These are phyloP conservation scores for Tachina grossa DNA, from an alignment of 2,888 invertebrate species.

Conservation along the genomic window DNA sequence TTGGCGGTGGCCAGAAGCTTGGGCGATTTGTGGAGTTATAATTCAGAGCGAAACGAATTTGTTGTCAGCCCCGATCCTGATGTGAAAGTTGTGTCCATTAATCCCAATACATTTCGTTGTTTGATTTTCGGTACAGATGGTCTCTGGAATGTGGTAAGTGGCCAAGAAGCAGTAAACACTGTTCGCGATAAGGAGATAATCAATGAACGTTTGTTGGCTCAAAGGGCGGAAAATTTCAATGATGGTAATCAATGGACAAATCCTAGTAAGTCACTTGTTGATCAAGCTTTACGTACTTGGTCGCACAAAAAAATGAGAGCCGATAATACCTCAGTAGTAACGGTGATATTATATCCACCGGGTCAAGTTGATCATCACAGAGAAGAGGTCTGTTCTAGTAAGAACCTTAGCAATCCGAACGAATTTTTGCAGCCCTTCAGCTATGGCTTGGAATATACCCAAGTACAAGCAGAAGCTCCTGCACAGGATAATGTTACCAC, in stretches of 20 bases:
- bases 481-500: conserved; percentile 62
- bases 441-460: conserved; percentile 74
- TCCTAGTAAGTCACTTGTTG: conserved; percentile 95
- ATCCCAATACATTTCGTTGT: conserved; percentile 91
- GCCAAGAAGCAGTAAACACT: conserved; percentile 91
- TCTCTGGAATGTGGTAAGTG: conserved; percentile 96
- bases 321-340: conserved; percentile 97
- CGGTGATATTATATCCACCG: conserved; percentile 93
- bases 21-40: conserved; percentile 99
- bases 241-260: conserved; percentile 88
- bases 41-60: conserved; percentile 94
- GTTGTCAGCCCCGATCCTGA: conserved; percentile 99
- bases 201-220: conserved; percentile 86
- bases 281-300: conserved; percentile 92
- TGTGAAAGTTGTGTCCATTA: conserved; percentile 92
- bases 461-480: conserved; percentile 72
- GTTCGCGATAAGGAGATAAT: conserved; percentile 92
- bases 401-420: conserved; percentile 11
- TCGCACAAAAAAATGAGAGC: conserved; percentile 93
- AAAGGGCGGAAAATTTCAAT: conserved; percentile 76
- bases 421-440: conserved; percentile 72
- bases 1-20: conserved; percentile 97
- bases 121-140: conserved; percentile 98
- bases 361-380: conserved; percentile 84
- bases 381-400: conserved; percentile 45